Evolutionary conservation across 2,113 vertebrate species (phyloP), one percentile per base, ranked within the genome.

Genomic region (Empidonax alnorum): DNA sequence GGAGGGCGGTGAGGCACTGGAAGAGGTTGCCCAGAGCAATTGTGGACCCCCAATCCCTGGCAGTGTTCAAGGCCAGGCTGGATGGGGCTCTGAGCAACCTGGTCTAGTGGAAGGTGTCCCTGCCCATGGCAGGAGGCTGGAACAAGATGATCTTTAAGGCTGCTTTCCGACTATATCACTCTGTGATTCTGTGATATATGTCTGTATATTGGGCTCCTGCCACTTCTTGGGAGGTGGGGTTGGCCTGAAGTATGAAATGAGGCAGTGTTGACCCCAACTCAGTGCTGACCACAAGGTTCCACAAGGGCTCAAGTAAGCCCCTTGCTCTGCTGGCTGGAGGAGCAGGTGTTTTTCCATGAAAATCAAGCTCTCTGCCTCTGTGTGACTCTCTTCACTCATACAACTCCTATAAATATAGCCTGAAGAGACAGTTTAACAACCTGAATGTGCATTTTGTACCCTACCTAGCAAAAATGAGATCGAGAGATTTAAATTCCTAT

Each of bases 381-480:
- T 33, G 3, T 37, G 90, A 5, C 72, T 80, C 18, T 76, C 20
- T 41, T 87, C 49, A 31, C 71, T 85, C 2, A 1, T 85, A 77
- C 28, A 88, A 41, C 55, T 85, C 71, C 63, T 86, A 80, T 82
- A 92, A 93, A 88, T 93, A 74, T 9, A 66, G 82, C 50, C 80
- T 71, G 72, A 83, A 76, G 62, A 66, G 92, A 47, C 55, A 86
- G 50, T 85, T 92, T 84, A 80, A 90, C 2, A 44, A 92, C 46
- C 47, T 78, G 88, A 90, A 90, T 62, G 46, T 62, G 10, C 72
- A 58, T 90, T 50, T 83, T 71, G 33, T 92, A 41, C 79, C 59
- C 41, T 75, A 83, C 87, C 68, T 93, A 71, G 21, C 50, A 74
- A 86, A 95, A 90, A 80, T 42, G 46, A 39, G 19, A 69, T 77